A percentile compares a stretch with the other conserved stretches of the same genome.
Conservation (phyloP, 2,888 invertebrate species). For the Melanostoma scalare region DNA sequence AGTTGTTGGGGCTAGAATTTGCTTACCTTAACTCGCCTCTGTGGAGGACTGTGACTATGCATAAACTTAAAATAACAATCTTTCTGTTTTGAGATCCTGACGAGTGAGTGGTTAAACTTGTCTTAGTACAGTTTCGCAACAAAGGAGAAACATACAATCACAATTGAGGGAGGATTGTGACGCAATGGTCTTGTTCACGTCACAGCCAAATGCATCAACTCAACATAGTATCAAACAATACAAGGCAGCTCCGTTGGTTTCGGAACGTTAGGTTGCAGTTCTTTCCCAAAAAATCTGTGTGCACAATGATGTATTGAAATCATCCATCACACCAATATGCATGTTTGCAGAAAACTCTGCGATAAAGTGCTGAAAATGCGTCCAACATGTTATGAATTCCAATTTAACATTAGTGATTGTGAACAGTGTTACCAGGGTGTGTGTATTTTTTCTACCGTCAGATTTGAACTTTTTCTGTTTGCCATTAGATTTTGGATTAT, state of each 20-base stretch:
- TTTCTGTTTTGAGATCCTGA: not conserved
- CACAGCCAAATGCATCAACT: not conserved
- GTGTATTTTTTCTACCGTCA: too few species aligned
- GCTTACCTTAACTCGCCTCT: not conserved
- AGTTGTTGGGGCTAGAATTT: constrained; percentile 15
- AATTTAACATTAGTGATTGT: constrained; percentile 33
- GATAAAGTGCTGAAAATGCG: constrained; percentile 61
- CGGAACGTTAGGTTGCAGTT: constrained; percentile 31
- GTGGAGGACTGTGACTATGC: constrained; percentile 15
- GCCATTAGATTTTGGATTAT: too few species aligned
- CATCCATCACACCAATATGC: constrained; percentile 30
- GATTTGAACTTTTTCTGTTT: too few species aligned
- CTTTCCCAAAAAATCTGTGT: constrained; percentile 43
- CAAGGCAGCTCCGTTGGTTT: constrained; percentile 27
- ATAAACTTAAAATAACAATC: constrained; percentile 42
- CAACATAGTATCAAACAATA: not conserved
- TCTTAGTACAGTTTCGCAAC: constrained; percentile 19
- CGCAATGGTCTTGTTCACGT: not conserved
- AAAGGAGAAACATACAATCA: constrained; percentile 15
- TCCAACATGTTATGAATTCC: constrained; percentile 64
- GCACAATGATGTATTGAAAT: constrained; percentile 26
- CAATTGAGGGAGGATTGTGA: not conserved
- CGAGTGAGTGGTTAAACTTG: constrained; percentile 3
- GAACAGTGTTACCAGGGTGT: constrained; percentile 10
- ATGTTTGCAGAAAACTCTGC: constrained; percentile 3